phyloP scores from a whole-genome alignment of 2,888 invertebrate genomes.

The Leptinotarsa rubiginosa region DNA sequence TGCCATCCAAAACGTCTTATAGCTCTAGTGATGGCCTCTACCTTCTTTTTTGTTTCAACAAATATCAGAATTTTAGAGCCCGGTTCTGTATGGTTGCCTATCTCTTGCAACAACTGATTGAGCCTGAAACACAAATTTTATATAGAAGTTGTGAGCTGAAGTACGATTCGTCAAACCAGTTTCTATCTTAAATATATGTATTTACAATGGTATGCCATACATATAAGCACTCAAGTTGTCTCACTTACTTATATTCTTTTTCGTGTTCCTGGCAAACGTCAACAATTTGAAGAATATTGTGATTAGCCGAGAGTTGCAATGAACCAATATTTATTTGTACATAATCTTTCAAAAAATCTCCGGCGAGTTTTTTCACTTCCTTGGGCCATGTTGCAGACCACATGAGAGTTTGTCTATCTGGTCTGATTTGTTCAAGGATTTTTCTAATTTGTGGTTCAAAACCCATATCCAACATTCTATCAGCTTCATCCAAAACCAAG shows the following conservation, averaged over 20 bases:
- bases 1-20: conserved; percentile 83
- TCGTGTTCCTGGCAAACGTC: conserved; percentile 90
- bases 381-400: conserved; percentile 99
- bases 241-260: conserved; percentile 72
- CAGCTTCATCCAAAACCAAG: conserved; percentile 93
- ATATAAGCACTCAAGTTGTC: neutral
- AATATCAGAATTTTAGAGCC: conserved; percentile 95
- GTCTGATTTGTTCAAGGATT: conserved; percentile 92
- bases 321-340: conserved; percentile 94
- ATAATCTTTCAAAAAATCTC: conserved; percentile 91
- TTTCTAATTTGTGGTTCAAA: conserved; percentile 96
- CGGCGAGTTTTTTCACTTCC: conserved; percentile 91
- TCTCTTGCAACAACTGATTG: conserved; percentile 81
- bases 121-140: conserved; percentile 69
- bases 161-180: neutral
- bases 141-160: neutral
- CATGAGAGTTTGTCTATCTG: conserved; percentile 96
- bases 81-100: conserved; percentile 81
- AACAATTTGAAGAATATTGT: conserved; percentile 89
- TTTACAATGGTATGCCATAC: neutral
- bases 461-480: conserved; percentile 98
- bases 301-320: conserved; percentile 87
- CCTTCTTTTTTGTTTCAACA: conserved; percentile 95
- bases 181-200: neutral
- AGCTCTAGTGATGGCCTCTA: conserved; percentile 80